A percentile compares a stretch with the other conserved stretches of the same genome.
Evolutionary conservation across 2,888 invertebrate genomes (phyloP).

Genomic region (Perdita meconis): DNA sequence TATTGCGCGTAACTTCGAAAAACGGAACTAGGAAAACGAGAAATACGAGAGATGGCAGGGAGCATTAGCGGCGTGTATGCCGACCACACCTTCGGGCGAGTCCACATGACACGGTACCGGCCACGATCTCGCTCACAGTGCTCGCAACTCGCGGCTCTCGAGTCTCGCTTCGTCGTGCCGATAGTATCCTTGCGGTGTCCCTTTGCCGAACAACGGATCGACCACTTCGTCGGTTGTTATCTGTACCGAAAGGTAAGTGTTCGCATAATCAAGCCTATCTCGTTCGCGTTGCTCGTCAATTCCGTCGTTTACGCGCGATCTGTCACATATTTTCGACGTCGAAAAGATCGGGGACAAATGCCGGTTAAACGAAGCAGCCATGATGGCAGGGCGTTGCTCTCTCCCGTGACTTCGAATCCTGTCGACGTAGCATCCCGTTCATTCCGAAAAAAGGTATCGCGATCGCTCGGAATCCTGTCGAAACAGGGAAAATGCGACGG

Average conservation of each 20-base stretch:
- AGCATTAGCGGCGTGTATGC: constrained; percentile 41
- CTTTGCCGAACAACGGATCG: constrained; percentile 64
- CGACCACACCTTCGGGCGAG: constrained; percentile 74
- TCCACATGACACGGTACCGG: constrained; percentile 76
- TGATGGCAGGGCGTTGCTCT: constrained; percentile 81
- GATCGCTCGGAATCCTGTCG: background rate
- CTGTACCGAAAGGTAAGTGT: constrained; percentile 67
- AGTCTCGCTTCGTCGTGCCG: constrained; percentile 73
- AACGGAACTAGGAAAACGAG: constrained; percentile 16
- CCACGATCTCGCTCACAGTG: constrained; percentile 79
- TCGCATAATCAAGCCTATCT: constrained; percentile 7
- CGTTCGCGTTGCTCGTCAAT: background rate
- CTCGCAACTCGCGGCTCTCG: constrained; percentile 79
- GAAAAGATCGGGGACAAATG: constrained; percentile 51
- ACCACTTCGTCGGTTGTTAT: constrained; percentile 56
- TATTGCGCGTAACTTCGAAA: background rate
- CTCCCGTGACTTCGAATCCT: constrained; percentile 44
- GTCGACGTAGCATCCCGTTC: constrained; percentile 16
- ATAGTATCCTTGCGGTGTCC: constrained; percentile 70
- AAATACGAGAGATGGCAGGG: constrained; percentile 13
- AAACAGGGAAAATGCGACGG: background rate
- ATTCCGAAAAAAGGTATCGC: constrained; percentile 4
- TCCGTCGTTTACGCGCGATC: constrained; percentile 34
- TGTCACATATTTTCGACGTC: constrained; percentile 40
- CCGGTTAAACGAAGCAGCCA: constrained; percentile 74